These are phyloP conservation scores for Drosophila trapezifrons DNA, from an alignment of 1,140 invertebrate genomes.

Conservation along the genomic window DNA sequence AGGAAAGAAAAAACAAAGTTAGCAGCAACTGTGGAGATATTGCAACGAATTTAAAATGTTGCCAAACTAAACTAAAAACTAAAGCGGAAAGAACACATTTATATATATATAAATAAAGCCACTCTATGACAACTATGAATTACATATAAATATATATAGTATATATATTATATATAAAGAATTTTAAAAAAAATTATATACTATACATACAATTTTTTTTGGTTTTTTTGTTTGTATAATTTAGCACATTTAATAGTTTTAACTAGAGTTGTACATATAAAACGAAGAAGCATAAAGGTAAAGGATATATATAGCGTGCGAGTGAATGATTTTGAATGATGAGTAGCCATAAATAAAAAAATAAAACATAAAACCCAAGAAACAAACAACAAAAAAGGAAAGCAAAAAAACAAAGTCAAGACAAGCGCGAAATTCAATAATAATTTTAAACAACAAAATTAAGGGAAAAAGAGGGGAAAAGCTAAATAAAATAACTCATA, in stretches of 20 bases:
- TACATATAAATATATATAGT: slow-evolving; percentile 60
- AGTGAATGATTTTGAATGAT: slow-evolving; percentile 46
- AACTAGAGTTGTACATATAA: slow-evolving; percentile 76
- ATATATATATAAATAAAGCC: slow-evolving; percentile 21
- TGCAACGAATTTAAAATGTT: slow-evolving; percentile 82
- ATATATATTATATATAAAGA: slow-evolving; percentile 49
- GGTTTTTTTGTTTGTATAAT: slow-evolving; percentile 63
- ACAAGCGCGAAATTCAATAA: slow-evolving; percentile 69
- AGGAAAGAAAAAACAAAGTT: slow-evolving; percentile 55
- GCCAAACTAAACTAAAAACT: slow-evolving; percentile 78
- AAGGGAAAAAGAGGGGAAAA: slow-evolving; percentile 8
- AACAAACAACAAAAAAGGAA: not conserved
- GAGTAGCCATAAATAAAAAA: slow-evolving; percentile 26
- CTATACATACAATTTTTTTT: slow-evolving; percentile 56
- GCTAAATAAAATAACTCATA: slow-evolving; percentile 51
- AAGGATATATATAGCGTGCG: slow-evolving; percentile 46
- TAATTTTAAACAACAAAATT: slow-evolving; percentile 66
- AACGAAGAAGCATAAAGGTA: slow-evolving; percentile 39
- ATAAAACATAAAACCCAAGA: not conserved
- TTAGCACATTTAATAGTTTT: slow-evolving; percentile 76
- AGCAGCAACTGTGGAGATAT: slow-evolving; percentile 77
- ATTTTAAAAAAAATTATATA: slow-evolving; percentile 73
- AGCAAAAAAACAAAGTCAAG: slow-evolving; percentile 28
- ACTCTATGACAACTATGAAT: slow-evolving; percentile 58
- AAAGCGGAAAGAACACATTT: slow-evolving; percentile 33